Evolutionary conservation across 2,797 vertebrate species (phyloP).

Genomic region (Taeniopygia guttata): DNA sequence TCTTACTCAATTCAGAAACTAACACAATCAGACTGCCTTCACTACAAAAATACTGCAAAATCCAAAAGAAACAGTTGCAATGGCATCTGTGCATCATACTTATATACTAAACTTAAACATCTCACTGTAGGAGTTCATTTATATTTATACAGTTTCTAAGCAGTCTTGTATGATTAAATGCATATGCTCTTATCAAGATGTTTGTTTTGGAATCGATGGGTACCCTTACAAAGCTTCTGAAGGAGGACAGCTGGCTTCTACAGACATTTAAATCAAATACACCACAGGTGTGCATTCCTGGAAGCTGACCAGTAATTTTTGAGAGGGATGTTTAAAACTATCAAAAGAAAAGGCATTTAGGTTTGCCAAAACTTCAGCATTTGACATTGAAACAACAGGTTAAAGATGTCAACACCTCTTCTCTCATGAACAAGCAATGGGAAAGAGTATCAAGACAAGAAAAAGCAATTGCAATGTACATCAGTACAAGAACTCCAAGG

Average conservation of each 20-base stretch:
- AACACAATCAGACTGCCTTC: neutral
- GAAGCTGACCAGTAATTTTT: neutral
- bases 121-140: neutral
- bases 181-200: neutral
- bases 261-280: neutral
- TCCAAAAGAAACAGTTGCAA: neutral
- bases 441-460: neutral
- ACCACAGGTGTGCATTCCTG: neutral
- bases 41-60: neutral
- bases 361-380: neutral
- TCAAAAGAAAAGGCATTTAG: neutral
- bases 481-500: neutral
- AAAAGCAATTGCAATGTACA: neutral
- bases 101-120: neutral
- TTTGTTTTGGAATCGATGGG: neutral
- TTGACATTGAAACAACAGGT: neutral
- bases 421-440: neutral
- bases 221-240: neutral
- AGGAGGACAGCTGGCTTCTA: neutral
- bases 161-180: neutral
- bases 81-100: neutral
- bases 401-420: neutral
- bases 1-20: neutral
- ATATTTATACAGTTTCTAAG: neutral
- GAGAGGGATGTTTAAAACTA: neutral